Evolutionary conservation across 2,113 vertebrate genomes (phyloP), one percentile per base, ranked within the genome.

Genomic region (Noturus placidus): DNA sequence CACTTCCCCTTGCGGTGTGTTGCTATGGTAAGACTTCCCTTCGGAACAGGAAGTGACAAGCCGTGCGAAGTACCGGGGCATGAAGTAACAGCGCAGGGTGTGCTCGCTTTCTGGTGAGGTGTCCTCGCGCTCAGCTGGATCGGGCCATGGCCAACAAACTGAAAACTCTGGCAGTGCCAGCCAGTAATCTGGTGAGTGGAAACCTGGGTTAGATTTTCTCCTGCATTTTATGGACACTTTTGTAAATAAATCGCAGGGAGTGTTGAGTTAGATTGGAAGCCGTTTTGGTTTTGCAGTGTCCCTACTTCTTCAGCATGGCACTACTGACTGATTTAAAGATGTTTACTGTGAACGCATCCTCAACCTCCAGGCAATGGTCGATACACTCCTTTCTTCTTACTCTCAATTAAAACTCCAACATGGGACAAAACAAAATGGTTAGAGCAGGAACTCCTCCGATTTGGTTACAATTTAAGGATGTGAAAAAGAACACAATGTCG

Each of bases 1-100:
- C 93, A 93, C 94, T 97, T 97, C 96, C 96, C 95, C 95, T 97
- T 97, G 97, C 94, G 97, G 97, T 95, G 91, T 92, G 97, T 97
- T 97, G 97, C 97, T 96, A 96, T 96, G 95, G 97, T 92, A 95
- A 97, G 96, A 96, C 96, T 97, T 98, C 97, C 97, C 96, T 96
- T 96, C 94, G 94, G 94, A 94, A 95, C 96, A 95, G 96, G 97
- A 98, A 97, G 96, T 96, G 96, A 96, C 96, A 97, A 95, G 95
- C 94, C 91, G 94, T 93, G 92, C 91, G 89, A 95, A 94, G 92
- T 94, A 95, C 95, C 94, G 95, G 93, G 95, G 93, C 92, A 82
- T 87, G 76, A 74, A 86, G 88, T 84, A 88, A 85, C 86, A 87
- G 88, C 59, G 59, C 82, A 76, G 82, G 87, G 88, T 59, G 63